These are phyloP conservation scores for Takifugu flavidus DNA, from an alignment of 2,113 vertebrate species.

Conservation along the genomic window DNA sequence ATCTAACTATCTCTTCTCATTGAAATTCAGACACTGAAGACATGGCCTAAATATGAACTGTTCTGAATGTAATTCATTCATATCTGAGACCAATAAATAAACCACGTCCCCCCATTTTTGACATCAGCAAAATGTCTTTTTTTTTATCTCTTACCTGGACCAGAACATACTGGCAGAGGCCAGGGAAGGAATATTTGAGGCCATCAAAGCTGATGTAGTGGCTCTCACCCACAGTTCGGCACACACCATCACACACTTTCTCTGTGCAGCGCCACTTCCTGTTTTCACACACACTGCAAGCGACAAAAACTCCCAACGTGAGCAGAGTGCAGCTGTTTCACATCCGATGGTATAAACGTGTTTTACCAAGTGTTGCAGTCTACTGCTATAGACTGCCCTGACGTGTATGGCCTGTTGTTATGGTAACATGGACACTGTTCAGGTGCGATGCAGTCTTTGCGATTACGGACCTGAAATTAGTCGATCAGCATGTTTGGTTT, in stretches of 20 bases:
- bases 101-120: neutral
- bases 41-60: neutral
- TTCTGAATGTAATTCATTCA: neutral
- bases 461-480: constrained; percentile 82
- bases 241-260: constrained; percentile 81
- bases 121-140: neutral
- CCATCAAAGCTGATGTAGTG: constrained; percentile 95
- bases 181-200: constrained; percentile 86
- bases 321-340: constrained; percentile 4
- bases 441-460: constrained; percentile 80
- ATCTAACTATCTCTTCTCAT: neutral
- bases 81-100: too few relatives aligned
- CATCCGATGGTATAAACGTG: constrained; percentile 7
- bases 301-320: constrained; percentile 3
- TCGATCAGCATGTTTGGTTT: constrained; percentile 15
- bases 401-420: constrained; percentile 82
- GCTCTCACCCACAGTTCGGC: constrained; percentile 81
- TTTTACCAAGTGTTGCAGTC: constrained; percentile 95
- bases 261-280: constrained; percentile 90
- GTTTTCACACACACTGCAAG: constrained; percentile 80
- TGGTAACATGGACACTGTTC: constrained; percentile 92
- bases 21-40: neutral
- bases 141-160: constrained; percentile 81
- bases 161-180: constrained; percentile 91
- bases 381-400: constrained; percentile 77